A percentile compares a stretch with the other conserved stretches of the same genome.
Conservation (phyloP, 2,113 vertebrate genomes). For the Pycnonotus jocosus region DNA sequence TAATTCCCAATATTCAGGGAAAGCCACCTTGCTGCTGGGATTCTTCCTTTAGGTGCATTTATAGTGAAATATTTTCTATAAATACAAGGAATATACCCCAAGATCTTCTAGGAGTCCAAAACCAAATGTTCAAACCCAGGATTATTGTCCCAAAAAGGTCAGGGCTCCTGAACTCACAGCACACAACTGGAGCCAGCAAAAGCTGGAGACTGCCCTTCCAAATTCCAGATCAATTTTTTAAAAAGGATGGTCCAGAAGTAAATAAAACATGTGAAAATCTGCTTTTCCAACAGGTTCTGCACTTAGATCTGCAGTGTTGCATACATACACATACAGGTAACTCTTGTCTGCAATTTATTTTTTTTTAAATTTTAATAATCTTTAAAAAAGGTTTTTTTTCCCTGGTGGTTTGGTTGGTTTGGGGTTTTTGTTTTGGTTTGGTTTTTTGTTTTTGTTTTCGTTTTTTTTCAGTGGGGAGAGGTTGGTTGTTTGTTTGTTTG, state of each 20-base stretch:
- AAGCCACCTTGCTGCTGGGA: not conserved
- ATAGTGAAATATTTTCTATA: not conserved
- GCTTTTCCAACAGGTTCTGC: not conserved
- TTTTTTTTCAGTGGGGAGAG: too few species aligned
- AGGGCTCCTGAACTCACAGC: not conserved
- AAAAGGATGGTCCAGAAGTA: not conserved
- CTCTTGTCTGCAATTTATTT: fast-evolving
- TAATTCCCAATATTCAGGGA: not conserved
- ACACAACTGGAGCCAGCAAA: not conserved
- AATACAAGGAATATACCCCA: not conserved
- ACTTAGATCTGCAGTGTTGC: not conserved
- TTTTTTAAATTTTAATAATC: fast-evolving
- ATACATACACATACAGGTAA: not conserved
- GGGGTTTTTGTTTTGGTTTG: not conserved
- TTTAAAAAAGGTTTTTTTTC: not conserved
- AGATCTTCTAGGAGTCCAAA: not conserved
- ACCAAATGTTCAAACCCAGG: not conserved
- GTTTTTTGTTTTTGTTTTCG: not conserved
- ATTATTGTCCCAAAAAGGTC: not conserved
- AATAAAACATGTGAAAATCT: not conserved
- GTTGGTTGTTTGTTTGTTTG: not conserved
- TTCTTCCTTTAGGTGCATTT: not conserved
- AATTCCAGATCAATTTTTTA: not conserved
- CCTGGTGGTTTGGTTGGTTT: not conserved
- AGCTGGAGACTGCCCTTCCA: not conserved